phyloP scores from a whole-genome alignment of 2,797 vertebrate species.

The Tadarida brasiliensis region DNA sequence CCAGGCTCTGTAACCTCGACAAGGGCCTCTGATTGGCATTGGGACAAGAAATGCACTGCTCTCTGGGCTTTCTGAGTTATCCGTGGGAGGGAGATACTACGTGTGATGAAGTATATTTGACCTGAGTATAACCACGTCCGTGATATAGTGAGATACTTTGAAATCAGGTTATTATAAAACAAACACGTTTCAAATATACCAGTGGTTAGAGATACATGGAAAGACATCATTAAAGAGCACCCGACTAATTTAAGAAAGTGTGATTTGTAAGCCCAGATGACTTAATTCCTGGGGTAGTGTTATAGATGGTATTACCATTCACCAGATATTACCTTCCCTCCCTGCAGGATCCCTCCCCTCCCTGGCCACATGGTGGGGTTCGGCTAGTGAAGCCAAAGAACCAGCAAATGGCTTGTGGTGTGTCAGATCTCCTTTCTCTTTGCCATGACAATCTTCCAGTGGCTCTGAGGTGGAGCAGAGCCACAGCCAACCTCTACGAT shows the following conservation, averaged over 20 bases:
- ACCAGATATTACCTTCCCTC: not conserved
- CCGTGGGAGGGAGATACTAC: not conserved
- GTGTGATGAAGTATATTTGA: not conserved
- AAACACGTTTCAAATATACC: not conserved
- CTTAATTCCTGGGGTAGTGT: not conserved
- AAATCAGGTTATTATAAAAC: not conserved
- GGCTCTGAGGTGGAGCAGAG: not conserved
- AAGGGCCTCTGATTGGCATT: not conserved
- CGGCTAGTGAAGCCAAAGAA: not conserved
- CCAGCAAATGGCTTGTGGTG: not conserved
- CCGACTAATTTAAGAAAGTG: slow-evolving; percentile 15
- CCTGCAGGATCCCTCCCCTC: not conserved
- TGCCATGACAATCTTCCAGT: not conserved
- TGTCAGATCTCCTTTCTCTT: not conserved
- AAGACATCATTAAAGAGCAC: slow-evolving; percentile 28
- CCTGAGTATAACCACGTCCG: not conserved
- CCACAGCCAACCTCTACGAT: not conserved
- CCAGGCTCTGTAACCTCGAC: not conserved
- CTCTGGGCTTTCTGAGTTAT: not conserved
- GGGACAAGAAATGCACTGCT: not conserved
- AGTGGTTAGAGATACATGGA: not conserved
- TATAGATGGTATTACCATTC: not conserved
- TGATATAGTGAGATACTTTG: not conserved
- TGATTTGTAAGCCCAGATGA: not conserved
- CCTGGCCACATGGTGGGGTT: not conserved